Evolutionary conservation across 2,888 invertebrate genomes (phyloP), one percentile per base, ranked within the genome.

Genomic region (Formica aserva): DNA sequence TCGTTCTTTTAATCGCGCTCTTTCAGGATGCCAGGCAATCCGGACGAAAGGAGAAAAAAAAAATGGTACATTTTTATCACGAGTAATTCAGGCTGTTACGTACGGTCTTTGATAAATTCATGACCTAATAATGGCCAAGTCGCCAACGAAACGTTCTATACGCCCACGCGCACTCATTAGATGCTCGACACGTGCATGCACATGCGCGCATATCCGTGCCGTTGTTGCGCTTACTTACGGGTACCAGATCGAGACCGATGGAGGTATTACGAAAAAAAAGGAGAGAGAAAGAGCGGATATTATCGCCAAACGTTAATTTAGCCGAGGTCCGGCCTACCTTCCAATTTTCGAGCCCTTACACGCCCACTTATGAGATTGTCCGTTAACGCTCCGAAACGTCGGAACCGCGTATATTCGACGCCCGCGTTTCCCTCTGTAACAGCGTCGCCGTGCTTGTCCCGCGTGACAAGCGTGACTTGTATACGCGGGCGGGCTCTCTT

Each of bases 301-400:
- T 94, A 94, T 94, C 94, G 94, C 93, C 93, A 93, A 94, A 94
- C 93, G 94, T 94, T 94, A 94, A 94, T 94, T 94, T 94, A 93
- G 92, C 91, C 93, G 92, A 92, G 94, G 90, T 91, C 93, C 94
- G 91, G 92, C 94, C 94, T 93, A 93, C 94, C 94, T 94, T 94
- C 94, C 94, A 94, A 94, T 94, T 94, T 94, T 94, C 94, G 92
- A 93, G 92, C 92, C 93, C 93, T 94, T 92, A 93, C 94, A 94
- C 94, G 94, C 94, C 94, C 94, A 94, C 94, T 94, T 93, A 93
- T 91, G 93, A 94, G 94, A 94, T 94, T 94, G 94, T 94, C 93
- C 93, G 94, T 92, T 93, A 93, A 94, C 93, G 92, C 92, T 92
- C 91, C 92, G 92, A 94, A 94, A 94, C 92, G 93, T 92, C 92